These are phyloP conservation scores for Nesoenas mayeri DNA, from an alignment of 2,113 vertebrate genomes.

Conservation along the genomic window DNA sequence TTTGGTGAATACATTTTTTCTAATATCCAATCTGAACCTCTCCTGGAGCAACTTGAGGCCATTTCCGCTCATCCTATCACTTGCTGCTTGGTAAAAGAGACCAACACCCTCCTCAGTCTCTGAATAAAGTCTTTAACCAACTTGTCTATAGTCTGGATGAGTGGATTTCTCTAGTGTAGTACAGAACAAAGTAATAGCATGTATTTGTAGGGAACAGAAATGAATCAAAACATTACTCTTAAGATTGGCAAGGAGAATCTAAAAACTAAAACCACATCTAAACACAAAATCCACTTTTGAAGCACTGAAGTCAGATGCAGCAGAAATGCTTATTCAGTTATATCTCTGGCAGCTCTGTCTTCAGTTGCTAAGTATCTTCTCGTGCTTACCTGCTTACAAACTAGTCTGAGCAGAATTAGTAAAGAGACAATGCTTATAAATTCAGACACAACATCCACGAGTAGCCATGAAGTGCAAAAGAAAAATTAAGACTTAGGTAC, in stretches of 20 bases:
- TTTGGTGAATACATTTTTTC: too few species aligned
- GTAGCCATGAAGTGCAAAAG: not conserved
- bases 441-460: not conserved
- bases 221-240: not conserved
- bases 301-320: not conserved
- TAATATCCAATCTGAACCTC: too few species aligned
- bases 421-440: not conserved
- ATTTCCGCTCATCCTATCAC: too few species aligned
- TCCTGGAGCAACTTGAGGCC: too few species aligned
- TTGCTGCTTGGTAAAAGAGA: too few species aligned
- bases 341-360: not conserved
- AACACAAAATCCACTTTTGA: not conserved
- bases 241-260: not conserved
- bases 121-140: not conserved
- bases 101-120: not conserved
- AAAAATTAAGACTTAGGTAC: not conserved
- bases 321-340: not conserved
- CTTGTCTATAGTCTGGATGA: not conserved
- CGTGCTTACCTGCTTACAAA: not conserved
- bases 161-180: not conserved
- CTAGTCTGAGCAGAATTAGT: not conserved
- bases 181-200: not conserved
- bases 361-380: not conserved
- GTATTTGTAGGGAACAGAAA: not conserved
- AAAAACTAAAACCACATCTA: not conserved